Conservation (phyloP, 2,797 vertebrate genomes). For the Sebastes goodei region DNA sequence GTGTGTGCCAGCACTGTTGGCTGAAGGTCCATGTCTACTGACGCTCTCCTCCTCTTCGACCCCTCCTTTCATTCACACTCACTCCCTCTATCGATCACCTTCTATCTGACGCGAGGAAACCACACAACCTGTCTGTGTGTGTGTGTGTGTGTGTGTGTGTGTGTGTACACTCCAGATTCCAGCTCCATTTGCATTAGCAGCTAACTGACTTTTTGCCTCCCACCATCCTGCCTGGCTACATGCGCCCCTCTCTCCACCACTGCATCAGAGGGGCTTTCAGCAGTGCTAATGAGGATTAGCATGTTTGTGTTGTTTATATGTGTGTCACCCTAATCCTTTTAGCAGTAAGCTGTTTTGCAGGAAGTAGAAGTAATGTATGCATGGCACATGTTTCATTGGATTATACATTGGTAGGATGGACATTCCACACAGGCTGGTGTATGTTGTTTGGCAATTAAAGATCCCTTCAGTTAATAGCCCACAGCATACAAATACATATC, state of each 20-base stretch:
- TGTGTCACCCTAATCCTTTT: slow-evolving; percentile 85
- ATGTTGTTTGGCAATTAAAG: slow-evolving; percentile 47
- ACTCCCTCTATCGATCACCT: slow-evolving; percentile 55
- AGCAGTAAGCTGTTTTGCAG: slow-evolving; percentile 81
- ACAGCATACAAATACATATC: neutral
- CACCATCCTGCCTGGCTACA: slow-evolving; percentile 57
- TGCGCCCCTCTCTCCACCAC: slow-evolving; percentile 44
- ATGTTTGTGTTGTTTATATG: slow-evolving; percentile 85
- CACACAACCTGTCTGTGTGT: slow-evolving; percentile 12
- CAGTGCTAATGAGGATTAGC: slow-evolving; percentile 85
- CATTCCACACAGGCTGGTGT: slow-evolving; percentile 30
- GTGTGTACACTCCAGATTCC: slow-evolving; percentile 14
- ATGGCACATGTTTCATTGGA: slow-evolving; percentile 62
- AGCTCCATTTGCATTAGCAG: slow-evolving; percentile 53
- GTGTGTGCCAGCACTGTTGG: slow-evolving; percentile 72
- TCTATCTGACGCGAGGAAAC: slow-evolving; percentile 33
- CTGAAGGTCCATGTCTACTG: slow-evolving; percentile 53
- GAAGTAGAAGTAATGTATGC: slow-evolving; percentile 77
- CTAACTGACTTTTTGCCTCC: slow-evolving; percentile 58
- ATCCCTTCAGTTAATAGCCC: slow-evolving; percentile 32
- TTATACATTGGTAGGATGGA: slow-evolving; percentile 44
- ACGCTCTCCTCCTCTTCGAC: slow-evolving; percentile 31
- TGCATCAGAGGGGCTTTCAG: slow-evolving; percentile 78
- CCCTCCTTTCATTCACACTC: slow-evolving; percentile 44
- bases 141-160: slow-evolving; percentile 7